Conservation (phyloP, 2,113 vertebrate species). For the Vicugna pacos region DNA sequence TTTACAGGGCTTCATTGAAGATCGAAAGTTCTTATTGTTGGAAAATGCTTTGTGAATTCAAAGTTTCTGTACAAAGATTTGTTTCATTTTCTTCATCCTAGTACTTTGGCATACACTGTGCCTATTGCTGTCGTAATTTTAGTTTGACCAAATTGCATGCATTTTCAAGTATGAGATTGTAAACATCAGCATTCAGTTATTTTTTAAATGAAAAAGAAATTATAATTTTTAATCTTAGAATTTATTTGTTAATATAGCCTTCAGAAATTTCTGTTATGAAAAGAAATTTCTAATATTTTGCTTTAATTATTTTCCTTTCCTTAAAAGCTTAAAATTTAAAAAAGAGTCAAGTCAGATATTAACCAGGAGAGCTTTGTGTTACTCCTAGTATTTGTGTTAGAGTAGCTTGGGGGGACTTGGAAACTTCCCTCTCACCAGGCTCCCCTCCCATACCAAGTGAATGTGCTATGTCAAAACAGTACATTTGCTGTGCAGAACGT, state of each 20-base stretch:
- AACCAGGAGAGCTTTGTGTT: not conserved
- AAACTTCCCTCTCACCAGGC: not conserved
- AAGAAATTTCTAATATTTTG: not conserved
- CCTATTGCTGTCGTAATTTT: not conserved
- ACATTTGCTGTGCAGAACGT: not conserved
- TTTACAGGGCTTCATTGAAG: not conserved
- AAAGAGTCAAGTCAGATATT: not conserved
- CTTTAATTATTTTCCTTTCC: slow-evolving; percentile 12
- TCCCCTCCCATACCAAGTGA: not conserved
- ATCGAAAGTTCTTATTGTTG: not conserved
- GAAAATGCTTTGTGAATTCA: not conserved
- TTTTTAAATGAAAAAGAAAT: not conserved
- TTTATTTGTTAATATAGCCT: not conserved
- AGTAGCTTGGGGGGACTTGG: not conserved
- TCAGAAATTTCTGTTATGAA: slow-evolving; percentile 5
- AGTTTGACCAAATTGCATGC: not conserved
- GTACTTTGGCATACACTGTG: not conserved
- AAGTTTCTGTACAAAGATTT: not conserved
- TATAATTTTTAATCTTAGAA: not conserved
- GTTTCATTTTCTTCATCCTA: not conserved
- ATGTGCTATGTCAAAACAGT: not conserved
- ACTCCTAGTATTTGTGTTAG: not conserved
- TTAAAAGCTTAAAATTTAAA: not conserved
- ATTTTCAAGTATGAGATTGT: not conserved
- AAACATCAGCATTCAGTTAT: not conserved